These are phyloP conservation scores for Molossus alvarezi DNA, from an alignment of 2,797 vertebrate species.

Conservation along the genomic window DNA sequence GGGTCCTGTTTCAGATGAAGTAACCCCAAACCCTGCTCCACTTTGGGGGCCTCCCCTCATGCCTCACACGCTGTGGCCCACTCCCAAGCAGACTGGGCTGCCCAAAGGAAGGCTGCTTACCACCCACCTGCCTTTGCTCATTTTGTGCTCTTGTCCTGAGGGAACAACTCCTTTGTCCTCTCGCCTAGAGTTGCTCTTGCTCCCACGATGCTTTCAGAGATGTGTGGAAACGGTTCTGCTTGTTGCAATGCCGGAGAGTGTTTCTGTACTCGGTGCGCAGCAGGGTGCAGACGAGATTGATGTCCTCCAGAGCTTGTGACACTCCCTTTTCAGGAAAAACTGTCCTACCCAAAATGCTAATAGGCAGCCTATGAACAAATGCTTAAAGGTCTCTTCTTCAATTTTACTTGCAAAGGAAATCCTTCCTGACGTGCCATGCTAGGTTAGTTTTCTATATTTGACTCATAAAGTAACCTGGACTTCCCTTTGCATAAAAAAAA, in stretches of 20 bases:
- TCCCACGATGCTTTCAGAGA: neutral
- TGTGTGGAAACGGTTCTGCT: neutral
- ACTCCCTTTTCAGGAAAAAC: neutral
- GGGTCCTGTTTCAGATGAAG: neutral
- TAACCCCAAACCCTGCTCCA: neutral
- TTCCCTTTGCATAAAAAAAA: neutral
- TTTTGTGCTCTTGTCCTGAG: neutral
- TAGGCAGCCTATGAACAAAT: neutral
- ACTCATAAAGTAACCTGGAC: neutral
- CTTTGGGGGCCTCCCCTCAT: neutral
- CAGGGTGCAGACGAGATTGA: neutral
- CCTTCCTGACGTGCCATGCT: neutral
- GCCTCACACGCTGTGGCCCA: neutral
- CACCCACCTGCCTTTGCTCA: neutral
- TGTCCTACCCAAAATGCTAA: neutral
- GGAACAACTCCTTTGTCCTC: neutral
- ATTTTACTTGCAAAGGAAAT: conserved; percentile 60
- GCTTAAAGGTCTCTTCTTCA: neutral
- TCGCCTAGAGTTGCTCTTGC: neutral
- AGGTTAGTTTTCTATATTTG: neutral
- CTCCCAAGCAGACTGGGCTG: neutral
- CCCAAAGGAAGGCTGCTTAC: neutral
- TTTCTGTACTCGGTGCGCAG: neutral
- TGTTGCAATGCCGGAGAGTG: neutral
- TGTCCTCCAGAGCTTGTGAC: neutral